These are phyloP conservation scores for Rambutsinella grinnellia DNA, from an alignment of 2,888 invertebrate genomes.

Conservation along the genomic window DNA sequence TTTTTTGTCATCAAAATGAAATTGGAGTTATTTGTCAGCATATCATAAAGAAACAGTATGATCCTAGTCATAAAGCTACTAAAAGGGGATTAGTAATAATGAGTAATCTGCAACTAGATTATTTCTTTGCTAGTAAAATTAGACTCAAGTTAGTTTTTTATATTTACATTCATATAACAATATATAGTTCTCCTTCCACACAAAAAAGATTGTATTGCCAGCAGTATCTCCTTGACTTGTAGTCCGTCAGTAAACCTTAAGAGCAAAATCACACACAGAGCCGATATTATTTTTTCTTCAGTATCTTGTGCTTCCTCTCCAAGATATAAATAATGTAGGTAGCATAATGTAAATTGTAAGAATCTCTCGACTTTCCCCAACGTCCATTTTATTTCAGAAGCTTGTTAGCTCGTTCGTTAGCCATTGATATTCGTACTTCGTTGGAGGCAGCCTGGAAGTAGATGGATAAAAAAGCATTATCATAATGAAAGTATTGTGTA, in stretches of 20 bases:
- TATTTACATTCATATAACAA: slow-evolving; percentile 12
- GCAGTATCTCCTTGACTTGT: too few relatives aligned
- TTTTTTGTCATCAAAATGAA: too few relatives aligned
- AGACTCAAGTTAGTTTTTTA: slow-evolving; percentile 4
- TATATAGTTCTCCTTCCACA: background rate
- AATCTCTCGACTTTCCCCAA: slow-evolving; percentile 29
- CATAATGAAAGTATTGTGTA: background rate
- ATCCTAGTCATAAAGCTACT: too few relatives aligned
- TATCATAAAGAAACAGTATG: too few relatives aligned
- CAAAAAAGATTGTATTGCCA: slow-evolving; percentile 45
- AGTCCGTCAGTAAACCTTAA: too few relatives aligned
- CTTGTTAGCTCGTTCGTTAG: slow-evolving; percentile 97
- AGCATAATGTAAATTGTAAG: slow-evolving; percentile 26
- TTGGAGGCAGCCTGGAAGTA: slow-evolving; percentile 85
- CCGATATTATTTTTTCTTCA: slow-evolving; percentile 30
- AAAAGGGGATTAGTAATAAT: too few relatives aligned
- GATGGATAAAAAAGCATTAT: slow-evolving; percentile 49
- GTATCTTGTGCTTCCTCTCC: background rate
- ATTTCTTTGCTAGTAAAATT: too few relatives aligned
- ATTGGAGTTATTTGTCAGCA: too few relatives aligned
- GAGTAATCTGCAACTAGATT: too few relatives aligned
- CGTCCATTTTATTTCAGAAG: slow-evolving; percentile 74
- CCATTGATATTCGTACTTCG: slow-evolving; percentile 95
- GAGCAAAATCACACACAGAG: slow-evolving; percentile 37
- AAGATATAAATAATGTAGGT: slow-evolving; percentile 4